Percentiles rank a stretch among this genome's conserved stretches.
Conservation (phyloP, 2,797 vertebrate species). For the Smutsia gigantea region DNA sequence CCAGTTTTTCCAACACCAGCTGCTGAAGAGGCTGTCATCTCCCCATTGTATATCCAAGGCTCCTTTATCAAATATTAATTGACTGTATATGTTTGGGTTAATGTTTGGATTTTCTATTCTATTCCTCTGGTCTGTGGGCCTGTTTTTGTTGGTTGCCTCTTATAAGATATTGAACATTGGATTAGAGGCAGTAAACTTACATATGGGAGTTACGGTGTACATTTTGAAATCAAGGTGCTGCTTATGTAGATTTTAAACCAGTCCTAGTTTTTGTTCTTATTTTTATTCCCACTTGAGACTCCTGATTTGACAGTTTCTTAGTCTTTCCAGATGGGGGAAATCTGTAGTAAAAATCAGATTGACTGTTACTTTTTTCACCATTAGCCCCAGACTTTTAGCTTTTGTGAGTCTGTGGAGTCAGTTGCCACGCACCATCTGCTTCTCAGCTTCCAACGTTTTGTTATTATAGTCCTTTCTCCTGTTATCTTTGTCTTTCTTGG, state of each 20-base stretch:
- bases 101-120: too few relatives aligned
- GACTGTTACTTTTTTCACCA: not conserved
- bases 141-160: not conserved
- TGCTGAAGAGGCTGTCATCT: too few relatives aligned
- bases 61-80: too few relatives aligned
- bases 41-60: too few relatives aligned
- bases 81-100: too few relatives aligned
- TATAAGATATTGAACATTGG: not conserved
- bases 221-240: slow-evolving; percentile 12
- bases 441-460: not conserved
- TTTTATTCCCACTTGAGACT: not conserved
- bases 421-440: not conserved
- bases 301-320: slow-evolving; percentile 28
- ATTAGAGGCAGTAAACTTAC: not conserved
- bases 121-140: too few relatives aligned
- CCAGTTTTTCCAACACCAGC: too few relatives aligned
- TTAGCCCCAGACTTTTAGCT: slow-evolving; percentile 15
- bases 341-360: not conserved
- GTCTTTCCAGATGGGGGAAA: not conserved
- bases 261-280: not conserved
- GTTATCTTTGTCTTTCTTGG: slow-evolving; percentile 32
- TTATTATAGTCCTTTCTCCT: not conserved
- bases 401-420: not conserved
- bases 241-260: slow-evolving; percentile 11
- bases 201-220: not conserved